Evolutionary conservation across 1,140 invertebrate species (phyloP).

Genomic region (Cydia splendana): DNA sequence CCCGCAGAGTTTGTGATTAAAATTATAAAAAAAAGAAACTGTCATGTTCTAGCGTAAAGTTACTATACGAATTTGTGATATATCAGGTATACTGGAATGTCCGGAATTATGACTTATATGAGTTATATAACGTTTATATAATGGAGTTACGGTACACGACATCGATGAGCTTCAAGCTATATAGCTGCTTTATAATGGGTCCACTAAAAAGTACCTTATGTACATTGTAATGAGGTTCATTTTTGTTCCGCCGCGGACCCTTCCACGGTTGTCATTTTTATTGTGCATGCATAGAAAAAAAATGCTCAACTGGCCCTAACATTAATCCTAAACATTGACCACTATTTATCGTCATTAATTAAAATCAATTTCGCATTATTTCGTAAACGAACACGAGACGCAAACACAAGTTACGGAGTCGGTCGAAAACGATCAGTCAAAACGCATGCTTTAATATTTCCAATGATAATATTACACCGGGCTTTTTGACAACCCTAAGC

Average conservation of each 20-base stretch:
- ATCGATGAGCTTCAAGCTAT: conserved; percentile 29
- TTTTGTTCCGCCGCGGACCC: neutral
- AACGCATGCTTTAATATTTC: conserved; percentile 3
- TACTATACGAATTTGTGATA: conserved; percentile 38
- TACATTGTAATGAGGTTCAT: neutral
- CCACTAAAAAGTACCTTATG: conserved; percentile 9
- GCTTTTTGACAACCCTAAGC: neutral
- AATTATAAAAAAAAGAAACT: neutral
- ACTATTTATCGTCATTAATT: conserved; percentile 32
- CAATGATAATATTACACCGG: neutral
- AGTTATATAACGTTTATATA: conserved; percentile 18
- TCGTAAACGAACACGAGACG: conserved; percentile 22
- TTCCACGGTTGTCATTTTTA: conserved; percentile 20
- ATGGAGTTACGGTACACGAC: conserved; percentile 21
- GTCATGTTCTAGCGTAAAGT: conserved; percentile 24
- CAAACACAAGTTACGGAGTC: conserved; percentile 21
- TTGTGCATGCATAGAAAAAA: conserved; percentile 37
- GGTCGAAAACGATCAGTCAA: conserved; percentile 25
- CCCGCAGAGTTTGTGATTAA: conserved; percentile 21
- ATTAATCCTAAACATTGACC: conserved; percentile 45
- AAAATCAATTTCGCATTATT: conserved; percentile 22
- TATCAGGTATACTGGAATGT: conserved; percentile 34
- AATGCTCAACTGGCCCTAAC: conserved; percentile 58
- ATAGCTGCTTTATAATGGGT: conserved; percentile 6
- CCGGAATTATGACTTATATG: conserved; percentile 9